Evolutionary conservation across 30 jellyfish, hydroid and myxozoan genomes (phyloP).

Genomic region (Hydractinia echinata): DNA sequence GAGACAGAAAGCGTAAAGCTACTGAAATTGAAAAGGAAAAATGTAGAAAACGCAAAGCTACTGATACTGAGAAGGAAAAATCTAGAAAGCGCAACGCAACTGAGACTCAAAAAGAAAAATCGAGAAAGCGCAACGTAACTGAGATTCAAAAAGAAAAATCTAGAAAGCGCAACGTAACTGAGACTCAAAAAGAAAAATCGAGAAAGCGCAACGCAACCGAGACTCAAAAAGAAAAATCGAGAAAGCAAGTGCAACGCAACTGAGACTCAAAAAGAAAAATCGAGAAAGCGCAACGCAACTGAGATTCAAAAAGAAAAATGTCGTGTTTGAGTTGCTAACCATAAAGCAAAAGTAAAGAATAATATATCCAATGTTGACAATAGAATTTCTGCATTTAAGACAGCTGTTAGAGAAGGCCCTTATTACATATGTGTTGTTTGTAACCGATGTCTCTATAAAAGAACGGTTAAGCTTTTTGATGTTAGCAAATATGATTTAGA

Average conservation of each 20-base stretch:
- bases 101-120: background rate
- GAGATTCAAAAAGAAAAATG: background rate
- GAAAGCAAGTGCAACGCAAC: too few relatives aligned
- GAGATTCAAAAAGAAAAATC: background rate
- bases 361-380: background rate
- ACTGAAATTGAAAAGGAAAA: background rate
- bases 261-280: constrained; percentile 1
- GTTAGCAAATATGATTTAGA: background rate
- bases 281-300: background rate
- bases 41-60: background rate
- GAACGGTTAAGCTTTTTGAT: background rate
- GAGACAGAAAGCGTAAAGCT: background rate
- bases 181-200: too few relatives aligned
- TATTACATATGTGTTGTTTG: background rate
- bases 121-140: background rate
- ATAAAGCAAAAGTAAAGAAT: background rate
- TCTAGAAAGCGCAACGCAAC: background rate
- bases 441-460: constrained; percentile 5
- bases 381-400: too few relatives aligned
- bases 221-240: too few relatives aligned
- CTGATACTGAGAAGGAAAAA: background rate
- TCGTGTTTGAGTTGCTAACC: background rate
- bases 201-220: too few relatives aligned
- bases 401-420: constrained; percentile 8
- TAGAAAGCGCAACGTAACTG: background rate